phyloP scores from a whole-genome alignment of 2,888 invertebrate species.

The Atrina japonica region DNA sequence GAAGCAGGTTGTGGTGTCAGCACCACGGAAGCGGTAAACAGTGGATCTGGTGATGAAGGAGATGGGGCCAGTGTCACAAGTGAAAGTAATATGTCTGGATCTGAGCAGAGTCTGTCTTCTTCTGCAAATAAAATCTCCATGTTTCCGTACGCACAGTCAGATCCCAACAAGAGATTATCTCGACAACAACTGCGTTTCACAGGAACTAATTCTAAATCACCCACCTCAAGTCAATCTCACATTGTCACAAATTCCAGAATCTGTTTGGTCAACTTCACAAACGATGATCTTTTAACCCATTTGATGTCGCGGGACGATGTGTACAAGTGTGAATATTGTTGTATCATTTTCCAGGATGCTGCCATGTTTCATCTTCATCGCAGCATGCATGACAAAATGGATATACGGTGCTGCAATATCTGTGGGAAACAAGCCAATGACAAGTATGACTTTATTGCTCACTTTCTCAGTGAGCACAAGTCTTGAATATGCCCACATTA shows the following conservation, averaged over 20 bases:
- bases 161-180: conserved; percentile 6
- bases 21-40: conserved; percentile 36
- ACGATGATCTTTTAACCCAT: conserved; percentile 60
- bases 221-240: conserved; percentile 24
- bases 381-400: conserved; percentile 69
- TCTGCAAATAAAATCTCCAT: conserved; percentile 36
- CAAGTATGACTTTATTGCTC: conserved; percentile 66
- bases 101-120: conserved; percentile 41
- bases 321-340: conserved; percentile 64
- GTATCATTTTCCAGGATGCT: conserved; percentile 63
- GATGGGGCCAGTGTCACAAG: conserved; percentile 50
- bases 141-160: conserved; percentile 23
- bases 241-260: conserved; percentile 59
- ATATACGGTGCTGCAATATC: conserved; percentile 63
- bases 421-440: conserved; percentile 63
- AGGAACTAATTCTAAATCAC: conserved; percentile 9
- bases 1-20: conserved; percentile 39
- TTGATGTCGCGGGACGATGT: conserved; percentile 65
- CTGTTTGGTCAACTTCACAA: conserved; percentile 61
- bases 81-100: conserved; percentile 47
- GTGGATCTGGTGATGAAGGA: conserved; percentile 38
- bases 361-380: conserved; percentile 68
- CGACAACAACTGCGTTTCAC: conserved; percentile 9
- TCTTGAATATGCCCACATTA: too few relatives aligned
- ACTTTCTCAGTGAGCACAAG: conserved; percentile 64